Conservation (phyloP, 2,113 vertebrate genomes). For the Chionodraco myersi region DNA sequence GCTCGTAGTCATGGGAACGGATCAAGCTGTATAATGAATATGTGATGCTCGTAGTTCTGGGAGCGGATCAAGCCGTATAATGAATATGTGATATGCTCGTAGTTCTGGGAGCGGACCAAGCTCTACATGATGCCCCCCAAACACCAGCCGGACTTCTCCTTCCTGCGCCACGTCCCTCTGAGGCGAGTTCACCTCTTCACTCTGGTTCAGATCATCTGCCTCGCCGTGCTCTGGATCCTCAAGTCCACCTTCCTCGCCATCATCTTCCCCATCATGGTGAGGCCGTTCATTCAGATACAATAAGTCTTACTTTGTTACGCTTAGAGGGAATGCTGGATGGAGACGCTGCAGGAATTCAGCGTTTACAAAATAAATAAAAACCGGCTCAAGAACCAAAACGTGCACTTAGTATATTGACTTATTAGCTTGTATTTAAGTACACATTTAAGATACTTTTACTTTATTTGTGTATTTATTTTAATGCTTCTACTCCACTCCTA, state of each 20-base stretch:
- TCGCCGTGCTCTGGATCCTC: constrained; percentile 93
- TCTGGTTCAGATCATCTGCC: constrained; percentile 91
- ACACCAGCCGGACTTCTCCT: constrained; percentile 95
- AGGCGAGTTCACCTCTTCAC: constrained; percentile 96
- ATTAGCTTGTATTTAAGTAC: too few relatives aligned
- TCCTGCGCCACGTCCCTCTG: constrained; percentile 93
- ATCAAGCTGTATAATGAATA: constrained; percentile 88
- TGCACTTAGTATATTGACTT: too few relatives aligned
- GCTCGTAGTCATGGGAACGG: constrained; percentile 93
- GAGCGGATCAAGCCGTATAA: constrained; percentile 93
- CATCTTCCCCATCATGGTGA: constrained; percentile 90
- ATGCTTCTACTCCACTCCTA: too few relatives aligned
- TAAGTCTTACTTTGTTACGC: too few relatives aligned
- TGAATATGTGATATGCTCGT: too few relatives aligned
- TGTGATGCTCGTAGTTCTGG: constrained; percentile 87
- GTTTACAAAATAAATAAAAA: too few relatives aligned
- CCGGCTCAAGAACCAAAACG: too few relatives aligned
- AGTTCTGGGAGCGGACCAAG: constrained; percentile 99
- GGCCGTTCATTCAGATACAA: not conserved
- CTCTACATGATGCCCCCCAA: constrained; percentile 96
- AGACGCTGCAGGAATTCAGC: too few relatives aligned
- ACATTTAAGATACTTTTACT: too few relatives aligned
- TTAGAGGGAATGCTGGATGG: too few relatives aligned
- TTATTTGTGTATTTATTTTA: too few relatives aligned
- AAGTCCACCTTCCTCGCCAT: constrained; percentile 88